Evolutionary conservation across 2,113 vertebrate species (phyloP), one percentile per base, ranked within the genome.

Genomic region (Platycercus adscitus): DNA sequence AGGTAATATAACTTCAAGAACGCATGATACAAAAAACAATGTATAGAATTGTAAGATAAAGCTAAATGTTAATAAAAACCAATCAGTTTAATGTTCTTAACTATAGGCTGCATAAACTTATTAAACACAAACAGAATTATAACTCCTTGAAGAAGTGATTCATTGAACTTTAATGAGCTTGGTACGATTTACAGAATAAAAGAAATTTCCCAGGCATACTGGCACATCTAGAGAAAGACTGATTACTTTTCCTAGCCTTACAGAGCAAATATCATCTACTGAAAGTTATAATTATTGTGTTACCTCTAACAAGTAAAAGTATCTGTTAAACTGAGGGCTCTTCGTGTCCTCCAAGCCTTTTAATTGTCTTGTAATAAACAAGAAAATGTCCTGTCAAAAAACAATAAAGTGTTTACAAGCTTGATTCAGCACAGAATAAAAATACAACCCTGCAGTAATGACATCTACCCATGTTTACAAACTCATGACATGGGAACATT

Each of bases 281-380:
- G 17, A 56, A 91, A 93, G 25, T 75, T 58, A 52, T 4, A 91
- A 66, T 63, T 66, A 77, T 21, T 65, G 77, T 24, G 70, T 98
- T 98, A 99, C 99, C 99, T 99, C 99, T 98, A 99, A 98, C 95
- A 99, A 98, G 98, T 99, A 99, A 98, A 99, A 99, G 97, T 99
- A 99, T 99, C 99, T 99, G 98, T 99, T 99, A 98, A 99, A 99
- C 88, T 99, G 99, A 37, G 99, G 99, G 96, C 99, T 99, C 98
- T 99, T 99, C 37, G 99, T 99, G 97, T 99, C 99, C 95, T 99
- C 99, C 95, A 99, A 98, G 89, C 99, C 99, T 97, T 99, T 99
- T 96, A 99, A 98, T 63, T 99, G 99, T 98, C 99, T 99, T 96
- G 99, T 99, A 98, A 99, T 99, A 98, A 99, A 99, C 96, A 99